A percentile compares a stretch with the other conserved stretches of the same genome.
Conservation (phyloP, 1,140 invertebrate species). For the Chironomus tepperi region DNA sequence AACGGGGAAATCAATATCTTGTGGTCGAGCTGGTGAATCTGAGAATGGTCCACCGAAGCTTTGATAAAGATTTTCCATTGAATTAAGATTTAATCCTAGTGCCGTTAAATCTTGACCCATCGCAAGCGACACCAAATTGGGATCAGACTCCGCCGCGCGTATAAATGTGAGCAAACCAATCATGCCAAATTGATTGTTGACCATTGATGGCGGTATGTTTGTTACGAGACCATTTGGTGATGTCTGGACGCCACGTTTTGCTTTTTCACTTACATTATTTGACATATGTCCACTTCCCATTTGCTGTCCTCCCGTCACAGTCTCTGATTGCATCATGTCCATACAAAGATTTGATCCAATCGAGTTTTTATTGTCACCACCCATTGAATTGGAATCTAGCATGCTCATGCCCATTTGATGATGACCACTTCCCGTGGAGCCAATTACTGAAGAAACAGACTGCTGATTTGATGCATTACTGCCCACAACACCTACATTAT, state of each 20-base stretch:
- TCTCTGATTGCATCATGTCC: slow-evolving; percentile 34
- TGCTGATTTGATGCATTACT: slow-evolving; percentile 36
- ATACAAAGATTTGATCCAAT: slow-evolving; percentile 42
- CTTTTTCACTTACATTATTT: slow-evolving; percentile 41
- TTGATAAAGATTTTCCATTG: slow-evolving; percentile 90
- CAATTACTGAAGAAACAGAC: slow-evolving; percentile 31
- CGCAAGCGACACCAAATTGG: slow-evolving; percentile 88
- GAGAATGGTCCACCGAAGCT: slow-evolving; percentile 98
- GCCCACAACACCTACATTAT: slow-evolving; percentile 46
- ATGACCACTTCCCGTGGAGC: slow-evolving; percentile 25
- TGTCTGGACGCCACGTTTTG: slow-evolving; percentile 84
- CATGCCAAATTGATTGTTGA: slow-evolving; percentile 98
- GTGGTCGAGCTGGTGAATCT: slow-evolving; percentile 91
- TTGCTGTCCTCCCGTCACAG: slow-evolving; percentile 36
- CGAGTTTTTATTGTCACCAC: slow-evolving; percentile 40
- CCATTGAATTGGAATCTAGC: not conserved
- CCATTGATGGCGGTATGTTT: slow-evolving; percentile 97
- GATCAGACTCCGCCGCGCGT: slow-evolving; percentile 91
- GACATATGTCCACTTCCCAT: slow-evolving; percentile 37
- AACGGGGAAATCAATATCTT: slow-evolving; percentile 98
- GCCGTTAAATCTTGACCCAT: slow-evolving; percentile 95
- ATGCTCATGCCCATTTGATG: not conserved
- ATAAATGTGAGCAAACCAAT: slow-evolving; percentile 96
- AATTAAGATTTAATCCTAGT: slow-evolving; percentile 95
- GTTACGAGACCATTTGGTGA: slow-evolving; percentile 93